These are phyloP conservation scores for Rhabdornis inornatus DNA, from an alignment of 2,113 vertebrate genomes.

Conservation along the genomic window DNA sequence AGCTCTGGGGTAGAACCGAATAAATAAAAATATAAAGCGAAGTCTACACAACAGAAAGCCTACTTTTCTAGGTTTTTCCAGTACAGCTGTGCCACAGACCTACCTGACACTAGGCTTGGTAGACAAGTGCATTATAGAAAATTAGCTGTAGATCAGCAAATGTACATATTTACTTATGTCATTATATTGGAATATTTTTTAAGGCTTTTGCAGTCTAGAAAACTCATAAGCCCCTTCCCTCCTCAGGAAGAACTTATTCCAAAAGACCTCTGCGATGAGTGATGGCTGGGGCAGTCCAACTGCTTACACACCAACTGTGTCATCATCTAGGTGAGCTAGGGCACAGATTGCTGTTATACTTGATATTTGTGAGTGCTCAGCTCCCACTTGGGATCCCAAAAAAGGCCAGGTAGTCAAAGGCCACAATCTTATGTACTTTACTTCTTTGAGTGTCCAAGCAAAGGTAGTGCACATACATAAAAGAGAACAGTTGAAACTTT, in stretches of 20 bases:
- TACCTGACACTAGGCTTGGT: background rate
- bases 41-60: background rate
- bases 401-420: background rate
- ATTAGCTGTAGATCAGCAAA: background rate
- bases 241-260: background rate
- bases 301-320: background rate
- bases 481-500: background rate
- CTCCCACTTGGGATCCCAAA: background rate
- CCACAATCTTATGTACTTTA: background rate
- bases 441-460: background rate
- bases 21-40: slow-evolving; percentile 1
- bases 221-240: background rate
- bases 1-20: background rate
- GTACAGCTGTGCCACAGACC: background rate
- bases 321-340: background rate
- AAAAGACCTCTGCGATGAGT: accelerated
- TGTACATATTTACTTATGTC: background rate
- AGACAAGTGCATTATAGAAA: background rate
- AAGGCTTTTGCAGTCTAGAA: background rate
- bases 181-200: background rate
- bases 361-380: background rate
- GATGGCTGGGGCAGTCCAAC: background rate
- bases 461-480: background rate
- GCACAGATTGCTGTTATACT: background rate
- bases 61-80: background rate